Evolutionary conservation across 2,888 invertebrate genomes (phyloP), one percentile per base, ranked within the genome.

Genomic region (Drepanosiphum platanoidis): DNA sequence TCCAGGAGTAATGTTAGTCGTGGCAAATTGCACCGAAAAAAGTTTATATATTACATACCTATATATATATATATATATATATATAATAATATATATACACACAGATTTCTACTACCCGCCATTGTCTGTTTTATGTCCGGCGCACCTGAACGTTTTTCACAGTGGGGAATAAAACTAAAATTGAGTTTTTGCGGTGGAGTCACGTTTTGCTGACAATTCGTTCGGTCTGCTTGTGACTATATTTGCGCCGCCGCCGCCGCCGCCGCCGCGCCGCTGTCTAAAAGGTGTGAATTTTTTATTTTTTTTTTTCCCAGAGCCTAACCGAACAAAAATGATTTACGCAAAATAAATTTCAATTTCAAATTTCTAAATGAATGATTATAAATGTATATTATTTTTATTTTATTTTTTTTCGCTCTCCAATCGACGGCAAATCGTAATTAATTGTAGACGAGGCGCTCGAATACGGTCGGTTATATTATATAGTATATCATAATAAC

Each of bases 181-280:
- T 83, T 83, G 74, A 64, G 72, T 83, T 72, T 64, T 75, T 84
- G 75, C 13, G 66, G 75, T 39, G 42, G 30, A 75, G 68, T 75
- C 83, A 84, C 75, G 42, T 84, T 74, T 75, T 77, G 61, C 27
- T 75, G 83, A 84, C 83, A 84, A 68, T 74, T 81, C 71, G 81
- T 70, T 58, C 34, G 11, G 70, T 70, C 27, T 70, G 80, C 34
- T 70, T 30, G 80, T 36, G 70, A 80, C 80, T 80, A 52, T 58
- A 75, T 74, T 27, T 5, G 9, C 2, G 7, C 27, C n/a, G n/a
- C n/a, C 9, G 2, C n/a, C 27, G 61, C 27, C n/a, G 42, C 42
- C 11, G 8, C n/a, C n/a, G n/a, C n/a, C 9, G 2, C 27, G 61
- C 27, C n/a, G 42, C 42, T 42, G 8, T 7, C 9, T 9, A 61